Evolutionary conservation across 92 coral and sea anemone genomes (phyloP), one percentile per base, ranked within the genome.

Genomic region (Epizoanthus illoricatus): DNA sequence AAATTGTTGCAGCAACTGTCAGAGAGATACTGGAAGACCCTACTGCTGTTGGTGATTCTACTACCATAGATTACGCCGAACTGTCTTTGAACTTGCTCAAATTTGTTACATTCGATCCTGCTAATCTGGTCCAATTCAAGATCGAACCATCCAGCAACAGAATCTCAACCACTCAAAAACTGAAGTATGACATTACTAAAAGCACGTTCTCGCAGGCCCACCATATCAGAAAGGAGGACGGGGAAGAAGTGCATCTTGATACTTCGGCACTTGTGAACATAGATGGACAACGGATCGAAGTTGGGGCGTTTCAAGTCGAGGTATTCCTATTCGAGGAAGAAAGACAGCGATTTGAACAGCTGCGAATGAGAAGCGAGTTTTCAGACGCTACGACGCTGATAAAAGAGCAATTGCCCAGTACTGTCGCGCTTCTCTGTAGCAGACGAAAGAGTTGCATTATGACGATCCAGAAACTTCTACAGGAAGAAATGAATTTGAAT

Each of bases 301-400:
- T 19, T 68, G 73, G 73, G 18, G 73, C 73, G 4, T 68, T 68
- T 68, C 73, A 68, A 68, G 73, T 21, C n/a, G 19, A 33, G 21
- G 73, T 68, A 12, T 2, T 19, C 2, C 52, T 68, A 11, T 15
- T 11, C 9, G 20, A 68, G n/a, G 52, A 39, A 39, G 73, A 68
- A 21, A 39, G 73, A 40, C 8, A 68, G n/a, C 73, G 3, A 41
- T 68, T 68, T 36, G 52, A 68, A 68, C 73, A 24, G 15, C 73
- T 68, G 6, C 11, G 73, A 68, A 68, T 3, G 49, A 68, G 52
- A 68, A 68, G 73, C 7, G 52, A 39, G 73, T 68, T 68, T 68
- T 36, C 73, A 68, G 49, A 52, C 11, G 73, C 15, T 21, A 43
- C 17, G n/a, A 68, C 73, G 4, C 19, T 68, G 16, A 6, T 68